A percentile compares a stretch with the other conserved stretches of the same genome.
phyloP scores from a whole-genome alignment of 1,140 invertebrate species.

The Papilio dardanus region DNA sequence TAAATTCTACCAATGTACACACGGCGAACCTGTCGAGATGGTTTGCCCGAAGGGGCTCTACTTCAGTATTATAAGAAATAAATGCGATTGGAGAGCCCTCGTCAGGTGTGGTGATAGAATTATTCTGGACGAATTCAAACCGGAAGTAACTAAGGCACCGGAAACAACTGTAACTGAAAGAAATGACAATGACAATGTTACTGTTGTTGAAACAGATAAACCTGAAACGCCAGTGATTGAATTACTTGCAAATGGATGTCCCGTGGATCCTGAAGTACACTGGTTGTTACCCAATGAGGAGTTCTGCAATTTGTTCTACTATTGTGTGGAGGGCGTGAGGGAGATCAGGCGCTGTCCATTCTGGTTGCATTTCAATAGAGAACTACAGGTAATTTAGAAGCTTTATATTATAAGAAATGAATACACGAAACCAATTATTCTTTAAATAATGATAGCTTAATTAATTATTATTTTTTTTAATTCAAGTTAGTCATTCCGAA shows the following conservation, averaged over 20 bases:
- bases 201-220: too few species aligned
- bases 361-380: conserved; percentile 19
- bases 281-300: conserved; percentile 20
- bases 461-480: too few species aligned
- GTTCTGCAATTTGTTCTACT: conserved; percentile 15
- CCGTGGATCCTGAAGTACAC: conserved; percentile 10
- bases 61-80: conserved; percentile 39
- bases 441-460: too few species aligned
- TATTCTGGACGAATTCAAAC: conserved; percentile 31
- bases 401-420: background rate
- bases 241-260: conserved; percentile 14
- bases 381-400: conserved; percentile 1
- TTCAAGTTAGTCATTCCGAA: background rate
- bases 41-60: conserved; percentile 37
- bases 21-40: conserved; percentile 41
- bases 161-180: background rate
- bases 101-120: conserved; percentile 42
- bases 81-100: conserved; percentile 45
- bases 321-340: conserved; percentile 13
- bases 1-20: conserved; percentile 48
- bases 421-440: too few species aligned
- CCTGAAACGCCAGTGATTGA: too few species aligned
- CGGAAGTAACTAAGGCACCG: background rate
- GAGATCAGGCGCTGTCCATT: background rate
- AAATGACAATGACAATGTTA: too few species aligned